Evolutionary conservation across 2,888 invertebrate genomes (phyloP), one percentile per base, ranked within the genome.

Genomic region (Ichneumoninae sp.): DNA sequence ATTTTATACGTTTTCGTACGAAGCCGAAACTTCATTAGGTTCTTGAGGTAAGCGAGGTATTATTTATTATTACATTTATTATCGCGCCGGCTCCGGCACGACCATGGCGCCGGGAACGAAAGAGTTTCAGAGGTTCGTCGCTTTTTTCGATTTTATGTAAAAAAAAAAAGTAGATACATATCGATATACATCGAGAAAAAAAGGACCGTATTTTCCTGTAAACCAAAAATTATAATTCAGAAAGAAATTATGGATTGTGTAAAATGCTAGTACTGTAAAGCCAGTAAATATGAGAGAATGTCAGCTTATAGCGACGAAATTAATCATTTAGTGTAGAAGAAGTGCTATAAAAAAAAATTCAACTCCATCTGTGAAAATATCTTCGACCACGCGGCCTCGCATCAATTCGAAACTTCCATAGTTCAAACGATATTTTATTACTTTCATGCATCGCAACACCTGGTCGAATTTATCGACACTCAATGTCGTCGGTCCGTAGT

Each of bases 1-100:
- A 89, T 89, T 87, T 88, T 89, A 89, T 89, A 88, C 89, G 50
- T 71, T 86, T 77, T 57, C 65, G 44, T 65, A 54, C 76, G 50
- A 22, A 44, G 36, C 70, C 85, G 50, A 85, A 85, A 85, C 85
- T 85, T 85, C 79, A 82, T 85, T 85, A 85, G 82, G 79, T 50
- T 63, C 60, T 44, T 36, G 70, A 78, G 33, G 63, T 68, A 76
- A 81, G 47, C 78, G 68, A 57, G 66, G 71, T 81, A 83, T 83
- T 83, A 85, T 85, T 83, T 85, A 85, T 85, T 82, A 77, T 85
- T 85, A 85, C 85, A 82, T 85, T 85, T 85, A 85, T 85, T 85
- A 82, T 70, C 79, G 75, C 75, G 73, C 75, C 74, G 70, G 77
- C 26, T 70, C 63, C 83, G 66, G 16, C 13, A 36, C 50, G 66